A percentile compares a stretch with the other conserved stretches of the same genome.
Conservation (phyloP, 2,113 vertebrate genomes). For the Leiothrix lutea region DNA sequence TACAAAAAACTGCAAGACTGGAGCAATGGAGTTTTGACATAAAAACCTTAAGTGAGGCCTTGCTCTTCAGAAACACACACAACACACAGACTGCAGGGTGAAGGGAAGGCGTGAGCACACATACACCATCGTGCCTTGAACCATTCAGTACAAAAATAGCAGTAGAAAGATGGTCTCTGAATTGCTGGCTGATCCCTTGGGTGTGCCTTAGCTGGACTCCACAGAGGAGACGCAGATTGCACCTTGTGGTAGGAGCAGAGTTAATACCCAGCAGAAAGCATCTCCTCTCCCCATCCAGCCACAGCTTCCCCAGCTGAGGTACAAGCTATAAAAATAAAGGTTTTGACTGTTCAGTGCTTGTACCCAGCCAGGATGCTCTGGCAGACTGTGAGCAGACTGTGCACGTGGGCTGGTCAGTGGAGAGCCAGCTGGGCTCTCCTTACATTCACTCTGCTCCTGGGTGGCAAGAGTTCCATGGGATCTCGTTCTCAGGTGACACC, state of each 20-base stretch:
- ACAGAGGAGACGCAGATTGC: neutral
- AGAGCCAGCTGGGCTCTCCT: neutral
- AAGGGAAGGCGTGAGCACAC: conserved; percentile 38
- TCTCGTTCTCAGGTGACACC: neutral
- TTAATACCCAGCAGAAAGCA: neutral
- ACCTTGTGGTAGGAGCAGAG: conserved; percentile 19
- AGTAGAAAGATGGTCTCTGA: conserved; percentile 53
- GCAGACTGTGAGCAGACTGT: neutral
- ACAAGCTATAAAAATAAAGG: conserved; percentile 72
- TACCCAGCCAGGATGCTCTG: neutral
- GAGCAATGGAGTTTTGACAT: conserved; percentile 51
- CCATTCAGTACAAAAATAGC: conserved; percentile 59
- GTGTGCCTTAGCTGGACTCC: neutral
- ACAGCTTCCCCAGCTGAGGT: conserved; percentile 20
- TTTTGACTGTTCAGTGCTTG: neutral
- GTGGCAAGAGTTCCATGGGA: neutral
- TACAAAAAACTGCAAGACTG: conserved; percentile 75
- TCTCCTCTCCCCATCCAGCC: conserved; percentile 14
- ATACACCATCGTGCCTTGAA: conserved; percentile 21
- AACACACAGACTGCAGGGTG: conserved; percentile 21
- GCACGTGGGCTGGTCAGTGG: neutral
- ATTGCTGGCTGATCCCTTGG: conserved; percentile 44
- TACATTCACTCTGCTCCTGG: neutral
- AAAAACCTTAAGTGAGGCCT: conserved; percentile 16
- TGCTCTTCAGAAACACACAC: conserved; percentile 38